A percentile compares a stretch with the other conserved stretches of the same genome.
phyloP scores from a whole-genome alignment of 2,888 invertebrate species.

The Aplocera efformata region DNA sequence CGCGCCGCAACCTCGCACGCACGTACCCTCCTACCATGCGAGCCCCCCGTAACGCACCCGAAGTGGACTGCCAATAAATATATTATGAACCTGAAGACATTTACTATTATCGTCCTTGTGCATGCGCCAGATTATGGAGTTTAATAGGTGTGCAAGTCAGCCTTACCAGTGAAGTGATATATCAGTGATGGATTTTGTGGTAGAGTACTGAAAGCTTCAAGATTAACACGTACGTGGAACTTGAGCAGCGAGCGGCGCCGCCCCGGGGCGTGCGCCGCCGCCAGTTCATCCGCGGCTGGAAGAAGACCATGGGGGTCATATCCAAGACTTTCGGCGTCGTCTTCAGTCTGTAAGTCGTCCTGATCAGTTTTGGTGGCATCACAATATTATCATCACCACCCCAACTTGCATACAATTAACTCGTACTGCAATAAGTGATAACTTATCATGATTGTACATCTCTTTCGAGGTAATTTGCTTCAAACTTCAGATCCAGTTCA shows the following conservation, averaged over 20 bases:
- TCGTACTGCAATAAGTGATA: too few relatives aligned
- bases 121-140: constrained; percentile 41
- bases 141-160: constrained; percentile 41
- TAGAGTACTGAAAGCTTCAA: constrained; percentile 52
- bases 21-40: constrained; percentile 45
- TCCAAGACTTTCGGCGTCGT: constrained; percentile 89
- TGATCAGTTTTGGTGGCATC: not conserved
- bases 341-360: constrained; percentile 87
- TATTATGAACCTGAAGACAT: not conserved
- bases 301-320: constrained; percentile 86
- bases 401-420: too few relatives aligned
- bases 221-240: constrained; percentile 72
- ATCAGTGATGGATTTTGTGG: constrained; percentile 52
- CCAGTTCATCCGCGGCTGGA: constrained; percentile 75
- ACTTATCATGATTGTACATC: too few relatives aligned
- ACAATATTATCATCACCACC: too few relatives aligned
- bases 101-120: not conserved
- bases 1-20: constrained; percentile 37
- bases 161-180: constrained; percentile 51
- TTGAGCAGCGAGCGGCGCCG: constrained; percentile 65
- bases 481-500: too few relatives aligned
- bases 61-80: constrained; percentile 20
- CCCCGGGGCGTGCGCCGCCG: constrained; percentile 74
- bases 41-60: constrained; percentile 53
- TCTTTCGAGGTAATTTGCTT: too few relatives aligned